These are phyloP conservation scores for Syngnathus acus DNA, from an alignment of 2,797 vertebrate genomes.

Conservation along the genomic window DNA sequence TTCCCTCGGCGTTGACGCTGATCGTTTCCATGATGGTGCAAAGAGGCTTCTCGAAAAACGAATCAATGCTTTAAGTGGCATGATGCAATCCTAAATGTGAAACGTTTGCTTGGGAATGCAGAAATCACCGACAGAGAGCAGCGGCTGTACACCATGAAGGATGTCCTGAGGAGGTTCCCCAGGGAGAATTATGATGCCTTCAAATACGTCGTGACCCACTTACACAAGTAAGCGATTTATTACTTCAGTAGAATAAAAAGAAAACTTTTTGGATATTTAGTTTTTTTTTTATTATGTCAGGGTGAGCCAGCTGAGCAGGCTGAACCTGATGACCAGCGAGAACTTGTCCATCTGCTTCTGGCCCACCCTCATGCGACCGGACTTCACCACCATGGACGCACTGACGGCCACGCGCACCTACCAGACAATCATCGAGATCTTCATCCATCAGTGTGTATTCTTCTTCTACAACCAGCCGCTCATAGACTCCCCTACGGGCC, in stretches of 20 bases:
- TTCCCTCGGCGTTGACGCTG: neutral
- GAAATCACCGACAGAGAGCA: slow-evolving; percentile 92
- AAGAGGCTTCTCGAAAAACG: slow-evolving; percentile 11
- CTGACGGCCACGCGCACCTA: slow-evolving; percentile 92
- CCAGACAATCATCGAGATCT: slow-evolving; percentile 98
- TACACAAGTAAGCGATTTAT: slow-evolving; percentile 76
- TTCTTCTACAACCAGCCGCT: slow-evolving; percentile 89
- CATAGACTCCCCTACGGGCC: slow-evolving; percentile 74
- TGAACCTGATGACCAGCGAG: slow-evolving; percentile 95
- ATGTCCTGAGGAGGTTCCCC: slow-evolving; percentile 86
- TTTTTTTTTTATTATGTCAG: slow-evolving; percentile 42
- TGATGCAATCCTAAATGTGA: slow-evolving; percentile 8
- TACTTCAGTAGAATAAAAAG: too few relatives aligned
- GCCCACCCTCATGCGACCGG: slow-evolving; percentile 92
- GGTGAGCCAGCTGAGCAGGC: slow-evolving; percentile 84
- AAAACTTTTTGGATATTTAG: too few relatives aligned
- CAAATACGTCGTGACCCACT: slow-evolving; percentile 87
- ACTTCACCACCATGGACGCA: slow-evolving; percentile 95
- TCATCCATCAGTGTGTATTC: slow-evolving; percentile 94
- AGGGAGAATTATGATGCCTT: slow-evolving; percentile 94
- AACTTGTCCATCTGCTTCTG: slow-evolving; percentile 98
- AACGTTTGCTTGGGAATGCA: slow-evolving; percentile 42
- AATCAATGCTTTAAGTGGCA: slow-evolving; percentile 4
- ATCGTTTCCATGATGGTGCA: neutral
- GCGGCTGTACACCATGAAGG: slow-evolving; percentile 87